phyloP scores from a whole-genome alignment of 1,140 invertebrate genomes.

The Cotesia glomerata region DNA sequence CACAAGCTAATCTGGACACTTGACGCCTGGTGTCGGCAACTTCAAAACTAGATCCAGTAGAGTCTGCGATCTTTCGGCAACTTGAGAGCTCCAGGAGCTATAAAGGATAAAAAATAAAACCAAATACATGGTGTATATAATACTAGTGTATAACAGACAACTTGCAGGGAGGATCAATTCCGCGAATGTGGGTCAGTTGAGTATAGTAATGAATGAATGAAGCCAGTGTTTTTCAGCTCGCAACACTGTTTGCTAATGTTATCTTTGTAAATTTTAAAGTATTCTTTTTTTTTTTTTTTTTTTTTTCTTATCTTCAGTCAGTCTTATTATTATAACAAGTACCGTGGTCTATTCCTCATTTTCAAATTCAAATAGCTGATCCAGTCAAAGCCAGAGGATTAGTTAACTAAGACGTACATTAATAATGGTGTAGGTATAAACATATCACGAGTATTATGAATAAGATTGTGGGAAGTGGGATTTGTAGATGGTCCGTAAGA shows the following conservation, averaged over 20 bases:
- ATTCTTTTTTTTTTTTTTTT: not conserved
- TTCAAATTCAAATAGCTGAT: no score
- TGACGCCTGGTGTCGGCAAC: slow-evolving; percentile 29
- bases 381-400: no score
- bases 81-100: not conserved
- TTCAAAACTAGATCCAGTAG: slow-evolving; percentile 21
- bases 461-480: not conserved
- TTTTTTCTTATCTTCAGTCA: not conserved
- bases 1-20: not conserved
- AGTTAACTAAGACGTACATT: no score
- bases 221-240: slow-evolving; percentile 38
- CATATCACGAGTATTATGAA: no score
- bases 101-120: not conserved
- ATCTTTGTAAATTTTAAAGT: not conserved
- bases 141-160: slow-evolving; percentile 12
- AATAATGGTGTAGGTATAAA: no score
- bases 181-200: slow-evolving; percentile 46
- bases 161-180: slow-evolving; percentile 36
- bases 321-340: not conserved
- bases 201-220: slow-evolving; percentile 42
- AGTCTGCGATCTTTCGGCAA: slow-evolving; percentile 24
- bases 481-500: not conserved
- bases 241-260: slow-evolving; percentile 8
- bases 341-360: no score
- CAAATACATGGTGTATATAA: not conserved